phyloP scores from a whole-genome alignment of 2,797 vertebrate genomes.

The Pelodytes ibericus region DNA sequence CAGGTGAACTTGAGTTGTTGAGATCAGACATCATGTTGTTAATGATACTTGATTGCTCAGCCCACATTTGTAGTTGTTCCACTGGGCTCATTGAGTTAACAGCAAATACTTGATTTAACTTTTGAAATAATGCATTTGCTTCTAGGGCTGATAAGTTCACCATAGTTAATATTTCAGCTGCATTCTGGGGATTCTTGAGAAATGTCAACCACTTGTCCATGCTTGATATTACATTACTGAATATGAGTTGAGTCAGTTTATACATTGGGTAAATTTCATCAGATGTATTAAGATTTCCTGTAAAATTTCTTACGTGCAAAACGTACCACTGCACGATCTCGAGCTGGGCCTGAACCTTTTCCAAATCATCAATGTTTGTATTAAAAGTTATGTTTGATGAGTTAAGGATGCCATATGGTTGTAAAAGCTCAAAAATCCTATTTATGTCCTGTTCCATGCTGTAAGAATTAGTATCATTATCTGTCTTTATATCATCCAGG shows the following conservation, averaged over 20 bases:
- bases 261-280: conserved; percentile 19
- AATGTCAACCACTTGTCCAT: background rate
- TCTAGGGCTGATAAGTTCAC: background rate
- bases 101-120: background rate
- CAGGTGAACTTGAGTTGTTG: background rate
- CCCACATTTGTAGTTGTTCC: conserved; percentile 14
- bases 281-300: conserved; percentile 8
- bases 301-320: conserved; percentile 14
- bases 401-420: background rate
- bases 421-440: background rate
- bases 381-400: background rate
- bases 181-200: background rate
- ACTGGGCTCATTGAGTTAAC: background rate
- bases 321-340: conserved; percentile 36
- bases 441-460: background rate
- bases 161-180: background rate
- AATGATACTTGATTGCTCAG: background rate
- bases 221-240: conserved; percentile 3
- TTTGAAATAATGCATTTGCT: background rate
- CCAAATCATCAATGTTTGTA: background rate
- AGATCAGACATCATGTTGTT: background rate
- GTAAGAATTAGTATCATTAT: background rate
- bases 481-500: background rate
- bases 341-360: conserved; percentile 26
- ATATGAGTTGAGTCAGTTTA: conserved; percentile 25